These are phyloP conservation scores for Sinotaia quadrata DNA, from an alignment of 2,888 invertebrate species.

Conservation along the genomic window DNA sequence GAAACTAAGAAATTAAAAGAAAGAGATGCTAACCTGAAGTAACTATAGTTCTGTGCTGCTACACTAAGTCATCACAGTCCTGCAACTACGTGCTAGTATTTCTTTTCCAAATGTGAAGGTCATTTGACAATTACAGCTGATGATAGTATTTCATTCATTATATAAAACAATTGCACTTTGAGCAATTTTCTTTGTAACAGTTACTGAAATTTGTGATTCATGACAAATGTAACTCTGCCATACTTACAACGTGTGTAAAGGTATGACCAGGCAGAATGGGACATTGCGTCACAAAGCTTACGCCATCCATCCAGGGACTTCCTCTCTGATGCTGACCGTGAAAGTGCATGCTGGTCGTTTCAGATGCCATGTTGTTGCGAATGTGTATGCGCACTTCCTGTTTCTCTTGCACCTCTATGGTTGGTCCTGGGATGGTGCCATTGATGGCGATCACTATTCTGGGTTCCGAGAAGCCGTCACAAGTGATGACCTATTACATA, in stretches of 20 bases:
- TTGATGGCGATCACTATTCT: slow-evolving; percentile 56
- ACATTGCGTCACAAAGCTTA: slow-evolving; percentile 23
- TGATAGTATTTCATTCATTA: too few relatives aligned
- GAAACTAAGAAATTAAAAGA: slow-evolving; percentile 44
- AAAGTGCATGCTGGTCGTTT: slow-evolving; percentile 31
- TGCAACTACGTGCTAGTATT: too few relatives aligned
- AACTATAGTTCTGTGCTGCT: too few relatives aligned
- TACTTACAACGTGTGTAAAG: too few relatives aligned
- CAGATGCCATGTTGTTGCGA: slow-evolving; percentile 42
- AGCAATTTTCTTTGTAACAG: too few relatives aligned
- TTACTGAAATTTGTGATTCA: too few relatives aligned
- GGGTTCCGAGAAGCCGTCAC: slow-evolving; percentile 53
- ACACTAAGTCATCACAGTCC: too few relatives aligned
- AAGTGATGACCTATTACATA: slow-evolving; percentile 60
- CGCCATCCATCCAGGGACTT: slow-evolving; percentile 25
- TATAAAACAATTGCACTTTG: too few relatives aligned
- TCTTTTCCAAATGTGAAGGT: too few relatives aligned
- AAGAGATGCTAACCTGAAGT: too few relatives aligned
- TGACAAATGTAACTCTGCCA: too few relatives aligned
- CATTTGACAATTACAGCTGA: too few relatives aligned
- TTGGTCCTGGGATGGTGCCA: slow-evolving; percentile 58
- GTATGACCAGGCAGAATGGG: slow-evolving; percentile 29
- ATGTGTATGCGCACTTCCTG: slow-evolving; percentile 40
- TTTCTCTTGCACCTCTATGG: slow-evolving; percentile 49
- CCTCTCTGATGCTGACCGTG: slow-evolving; percentile 21